Conservation (phyloP, 2,888 invertebrate species). For the Watsonalla cultraria region DNA sequence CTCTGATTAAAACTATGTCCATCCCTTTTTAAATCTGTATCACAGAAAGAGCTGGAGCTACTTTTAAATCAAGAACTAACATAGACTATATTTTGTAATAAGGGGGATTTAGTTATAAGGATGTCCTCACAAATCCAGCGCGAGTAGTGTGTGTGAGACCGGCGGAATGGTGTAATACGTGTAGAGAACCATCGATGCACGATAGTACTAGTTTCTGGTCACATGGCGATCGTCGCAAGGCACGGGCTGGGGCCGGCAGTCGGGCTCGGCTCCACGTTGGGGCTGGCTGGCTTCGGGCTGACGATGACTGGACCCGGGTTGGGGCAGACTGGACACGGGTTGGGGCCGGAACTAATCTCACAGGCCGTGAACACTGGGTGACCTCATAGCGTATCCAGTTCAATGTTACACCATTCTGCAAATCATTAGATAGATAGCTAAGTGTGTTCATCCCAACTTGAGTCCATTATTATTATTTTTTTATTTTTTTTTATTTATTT, state of each 20-base stretch:
- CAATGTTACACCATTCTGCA: conserved; percentile 62
- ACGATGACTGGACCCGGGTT: too few species aligned
- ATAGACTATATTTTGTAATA: too few species aligned
- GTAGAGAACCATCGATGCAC: conserved; percentile 91
- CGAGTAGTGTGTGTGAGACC: conserved; percentile 87
- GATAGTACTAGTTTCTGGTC: conserved; percentile 88
- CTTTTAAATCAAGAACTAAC: too few species aligned
- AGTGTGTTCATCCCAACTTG: too few species aligned
- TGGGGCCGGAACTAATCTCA: conserved; percentile 64
- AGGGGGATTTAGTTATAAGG: too few species aligned
- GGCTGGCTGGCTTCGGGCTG: too few species aligned
- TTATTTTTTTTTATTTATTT: too few species aligned
- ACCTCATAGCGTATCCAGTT: conserved; percentile 87
- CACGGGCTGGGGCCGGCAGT: conserved; percentile 70
- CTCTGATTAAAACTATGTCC: too few species aligned
- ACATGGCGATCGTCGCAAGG: conserved; percentile 65
- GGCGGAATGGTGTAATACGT: conserved; percentile 85
- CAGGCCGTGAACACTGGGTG: background rate
- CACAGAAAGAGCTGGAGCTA: too few species aligned
- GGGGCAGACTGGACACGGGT: conserved; percentile 24
- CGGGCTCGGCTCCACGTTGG: too few species aligned
- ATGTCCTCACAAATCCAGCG: conserved; percentile 85
- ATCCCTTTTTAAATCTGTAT: too few species aligned
- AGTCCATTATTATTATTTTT: too few species aligned
- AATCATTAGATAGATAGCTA: conserved; percentile 6